Evolutionary conservation across 1,140 invertebrate genomes (phyloP), one percentile per base, ranked within the genome.

Genomic region (Aphis gossypii): DNA sequence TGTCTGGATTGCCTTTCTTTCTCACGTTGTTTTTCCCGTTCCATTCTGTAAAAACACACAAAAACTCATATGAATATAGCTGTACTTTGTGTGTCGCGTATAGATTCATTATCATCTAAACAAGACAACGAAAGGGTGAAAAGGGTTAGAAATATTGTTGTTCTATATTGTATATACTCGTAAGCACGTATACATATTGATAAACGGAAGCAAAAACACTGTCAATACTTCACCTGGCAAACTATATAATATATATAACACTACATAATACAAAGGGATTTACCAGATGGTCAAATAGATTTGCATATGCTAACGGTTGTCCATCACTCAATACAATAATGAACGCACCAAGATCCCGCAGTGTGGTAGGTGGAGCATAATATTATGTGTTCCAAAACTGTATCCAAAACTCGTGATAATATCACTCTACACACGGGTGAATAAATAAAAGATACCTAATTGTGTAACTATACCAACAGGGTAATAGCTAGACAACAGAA

Each of bases 11-110:
- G 92, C 23, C 92, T 48, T 35, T 93, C 92, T 86, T 93, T 93
- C 20, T 93, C 92, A 20, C 92, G 68, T 86, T 93, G 92, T 84
- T 93, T 93, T 56, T 93, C 92, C 35, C 92, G 92, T 93, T 93
- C 92, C 92, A 93, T 92, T 92, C 76, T 82, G n/a, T 68, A 41
- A n/a, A 44, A 92, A 68, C 23, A 46, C 5, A 51, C 41, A 84
- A 84, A 83, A 83, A 83, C 23, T 2, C 35, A 23, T 38, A 38
- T 83, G n/a, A 83, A 38, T 83, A 83, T 83, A 38, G 20, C 21
- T 8, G 18, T 83, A 83, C 14, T 76, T 76, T 76, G 14, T 6
- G 14, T 14, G n/a, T 5, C 60, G 9, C 60, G 14, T 20, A 6
- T 35, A 76, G n/a, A 76, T 76, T n/a, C 30, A 76, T 76, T 18